Evolutionary conservation across 2,113 vertebrate genomes (phyloP), one percentile per base, ranked within the genome.

Genomic region (Daboia siamensis): DNA sequence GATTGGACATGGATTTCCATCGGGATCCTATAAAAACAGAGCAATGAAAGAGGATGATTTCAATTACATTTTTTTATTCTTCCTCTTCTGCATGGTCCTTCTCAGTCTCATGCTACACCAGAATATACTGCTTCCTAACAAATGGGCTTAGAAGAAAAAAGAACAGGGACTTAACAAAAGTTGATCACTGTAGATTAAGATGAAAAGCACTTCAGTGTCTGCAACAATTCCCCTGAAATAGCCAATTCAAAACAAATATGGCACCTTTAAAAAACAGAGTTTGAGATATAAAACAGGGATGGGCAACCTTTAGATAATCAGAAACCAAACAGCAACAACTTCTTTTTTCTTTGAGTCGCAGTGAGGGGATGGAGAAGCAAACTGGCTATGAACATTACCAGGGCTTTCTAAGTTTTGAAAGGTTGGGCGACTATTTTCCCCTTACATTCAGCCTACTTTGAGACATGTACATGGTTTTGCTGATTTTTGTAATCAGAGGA

Each of bases 1-100:
- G 98, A 97, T 99, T 99, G 8, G 98, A 99, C 99, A 99, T 99
- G 94, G 98, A 97, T 95, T 99, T 99, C 99, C 99, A 99, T 52
- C 99, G 98, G 80, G 99, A 99, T 8, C 99, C 99, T 99, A 91
- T 0, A 52, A 0, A 3, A 46, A 57, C 87, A 44, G 54, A 61
- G 9, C 33, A 12, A 1, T 0, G 0, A n/a, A 86, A 24, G 0
- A 6, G 0, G 1, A 51, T 80, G 33, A 21, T 91, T 8, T 48
- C 1, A 10, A 0, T 4, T 44, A 2, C 1, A 44, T 21, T 21
- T 69, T 84, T 33, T 89, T 5, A 69, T 69, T 64, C 39, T 33
- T 29, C 54, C 80, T 44, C 92, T 85, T 12, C 23, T 46, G 54
- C 64, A 55, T 7, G 59, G 86, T 10, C 21, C 20, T 57, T 29